Percentiles rank a stretch among this genome's conserved stretches.
phyloP scores from a whole-genome alignment of 2,888 invertebrate genomes.

The Netelia fuscicornis region DNA sequence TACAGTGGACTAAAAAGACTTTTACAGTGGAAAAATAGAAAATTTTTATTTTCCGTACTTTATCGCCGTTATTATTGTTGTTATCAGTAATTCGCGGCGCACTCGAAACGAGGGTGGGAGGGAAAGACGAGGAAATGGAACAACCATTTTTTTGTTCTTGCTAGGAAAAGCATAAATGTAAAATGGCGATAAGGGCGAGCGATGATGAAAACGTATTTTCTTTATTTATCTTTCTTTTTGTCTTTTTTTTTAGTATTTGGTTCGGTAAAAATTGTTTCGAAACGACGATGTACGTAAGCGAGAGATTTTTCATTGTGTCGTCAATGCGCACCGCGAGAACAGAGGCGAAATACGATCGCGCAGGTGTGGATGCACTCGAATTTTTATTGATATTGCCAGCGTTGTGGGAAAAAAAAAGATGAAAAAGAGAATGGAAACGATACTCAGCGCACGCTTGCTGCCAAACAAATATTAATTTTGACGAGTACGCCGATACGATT shows the following conservation, averaged over 20 bases:
- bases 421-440: not conserved
- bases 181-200: not conserved
- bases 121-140: not conserved
- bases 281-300: constrained; percentile 7
- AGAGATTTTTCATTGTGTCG: constrained; percentile 7
- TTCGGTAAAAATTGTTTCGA: constrained; percentile 18
- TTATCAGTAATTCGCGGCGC: not conserved
- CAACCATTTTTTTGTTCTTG: constrained; percentile 3
- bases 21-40: constrained; percentile 17
- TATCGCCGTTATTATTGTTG: not conserved
- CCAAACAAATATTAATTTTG: constrained; percentile 31
- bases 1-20: not conserved
- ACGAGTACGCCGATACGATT: constrained; percentile 3
- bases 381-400: constrained; percentile 36
- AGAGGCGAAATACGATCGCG: not conserved
- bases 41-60: not conserved
- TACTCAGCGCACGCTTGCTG: not conserved
- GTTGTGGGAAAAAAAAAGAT: constrained; percentile 10
- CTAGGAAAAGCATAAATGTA: constrained; percentile 25
- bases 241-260: constrained; percentile 14
- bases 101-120: not conserved
- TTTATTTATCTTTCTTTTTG: not conserved
- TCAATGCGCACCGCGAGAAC: not conserved
- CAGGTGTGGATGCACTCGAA: not conserved
- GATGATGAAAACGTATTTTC: not conserved